These are phyloP conservation scores for Heliangelus exortis DNA, from an alignment of 2,797 vertebrate genomes.

Conservation along the genomic window DNA sequence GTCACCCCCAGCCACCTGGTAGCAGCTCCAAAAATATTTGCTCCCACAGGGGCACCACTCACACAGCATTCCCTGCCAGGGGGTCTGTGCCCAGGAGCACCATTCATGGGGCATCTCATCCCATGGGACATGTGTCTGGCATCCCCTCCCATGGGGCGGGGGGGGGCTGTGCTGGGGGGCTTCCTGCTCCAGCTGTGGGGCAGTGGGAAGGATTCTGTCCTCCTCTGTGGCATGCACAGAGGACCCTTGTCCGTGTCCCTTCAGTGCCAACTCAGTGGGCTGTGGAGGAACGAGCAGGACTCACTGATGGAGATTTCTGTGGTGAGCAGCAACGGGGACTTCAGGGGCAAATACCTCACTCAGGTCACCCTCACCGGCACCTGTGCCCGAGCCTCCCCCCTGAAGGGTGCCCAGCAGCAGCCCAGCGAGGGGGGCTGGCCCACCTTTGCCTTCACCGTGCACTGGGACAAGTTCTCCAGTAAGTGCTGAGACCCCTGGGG, in stretches of 20 bases:
- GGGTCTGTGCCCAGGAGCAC: background rate
- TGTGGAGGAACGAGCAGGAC: conserved; percentile 51
- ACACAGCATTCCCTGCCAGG: background rate
- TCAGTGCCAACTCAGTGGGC: conserved; percentile 35
- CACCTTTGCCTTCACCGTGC: conserved; percentile 9
- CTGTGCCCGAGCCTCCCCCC: background rate
- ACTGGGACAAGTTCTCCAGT: conserved; percentile 61
- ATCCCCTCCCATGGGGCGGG: background rate
- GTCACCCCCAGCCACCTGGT: background rate
- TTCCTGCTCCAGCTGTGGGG: fast-evolving
- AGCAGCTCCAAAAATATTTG: background rate
- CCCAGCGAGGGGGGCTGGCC: background rate
- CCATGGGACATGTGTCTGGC: fast-evolving
- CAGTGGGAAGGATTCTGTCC: background rate
- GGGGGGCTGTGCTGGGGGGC: background rate
- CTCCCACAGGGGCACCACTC: background rate
- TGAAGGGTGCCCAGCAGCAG: conserved; percentile 26
- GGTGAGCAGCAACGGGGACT: background rate
- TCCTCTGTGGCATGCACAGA: fast-evolving
- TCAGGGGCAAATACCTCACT: conserved; percentile 47
- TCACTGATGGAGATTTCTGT: conserved; percentile 35
- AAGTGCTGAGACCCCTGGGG: background rate
- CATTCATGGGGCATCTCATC: background rate
- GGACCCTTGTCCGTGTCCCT: background rate
- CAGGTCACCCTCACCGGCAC: background rate